Base-by-base conservation (phyloP, 2,113 vertebrate genomes). In the Pterocles orientalis region DNA sequence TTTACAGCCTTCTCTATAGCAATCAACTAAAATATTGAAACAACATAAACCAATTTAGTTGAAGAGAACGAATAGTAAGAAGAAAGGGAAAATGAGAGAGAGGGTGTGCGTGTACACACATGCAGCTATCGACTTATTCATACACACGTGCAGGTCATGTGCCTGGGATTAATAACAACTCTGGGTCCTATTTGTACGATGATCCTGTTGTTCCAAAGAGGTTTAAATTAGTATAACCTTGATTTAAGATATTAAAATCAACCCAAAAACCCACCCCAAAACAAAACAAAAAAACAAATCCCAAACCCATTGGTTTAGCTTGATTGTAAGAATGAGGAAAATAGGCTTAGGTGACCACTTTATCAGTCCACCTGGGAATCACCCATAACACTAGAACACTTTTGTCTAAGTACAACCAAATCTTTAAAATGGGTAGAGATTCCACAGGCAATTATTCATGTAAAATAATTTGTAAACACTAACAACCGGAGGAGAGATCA, bases 1-100 rank as follows among this genome's bases (percentile, higher is more conserved):
- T 95, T 92, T 80, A 95, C 92, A 88, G 66, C 17, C 58, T 88
- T 34, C 90, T 86, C 39, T 75, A 26, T 12, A 91, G 51, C 73
- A 94, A 68, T 77, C 82, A 91, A 18, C 79, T 95, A 78, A 97
- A 95, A 97, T 94, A 96, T 75, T 96, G 88, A 88, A 96, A 85
- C 86, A 95, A 83, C 75, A 83, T 76, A 77, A 92, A 82, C 36
- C 34, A 82, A 57, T 14, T 69, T 36, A 87, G 25, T 20, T 82
- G 68, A 95, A 90, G 31, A 91, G 73, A 94, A 92, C 47, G n/a
- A 81, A 82, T 86, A 58, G 58, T 61, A 48, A 66, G 76, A 72
- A 62, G 48, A 79, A 87, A 73, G 31, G 56, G 29, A 73, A 29
- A 92, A 75, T 77, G 77, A 71, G 33, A 79, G 24, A 39, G n/a